A percentile compares a stretch with the other conserved stretches of the same genome.
Evolutionary conservation across 2,113 vertebrate species (phyloP).

Genomic region (Sialia sialis): DNA sequence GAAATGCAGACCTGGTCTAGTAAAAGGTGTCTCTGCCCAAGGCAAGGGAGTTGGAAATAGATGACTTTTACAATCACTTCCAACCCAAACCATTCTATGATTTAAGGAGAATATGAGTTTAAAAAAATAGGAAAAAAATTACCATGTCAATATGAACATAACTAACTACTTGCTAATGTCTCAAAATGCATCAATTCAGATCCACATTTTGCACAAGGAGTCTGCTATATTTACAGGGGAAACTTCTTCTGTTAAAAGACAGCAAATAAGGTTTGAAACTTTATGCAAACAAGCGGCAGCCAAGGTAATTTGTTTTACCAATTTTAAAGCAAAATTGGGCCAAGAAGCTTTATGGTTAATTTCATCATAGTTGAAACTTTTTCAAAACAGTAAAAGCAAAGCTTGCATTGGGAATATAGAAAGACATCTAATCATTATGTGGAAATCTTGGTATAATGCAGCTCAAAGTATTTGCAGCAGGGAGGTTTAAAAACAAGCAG

Average conservation of each 20-base stretch:
- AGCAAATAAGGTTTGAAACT: not conserved
- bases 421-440: not conserved
- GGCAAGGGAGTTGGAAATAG: not conserved
- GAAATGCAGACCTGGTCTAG: not conserved
- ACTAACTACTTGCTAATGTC: not conserved
- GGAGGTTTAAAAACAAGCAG: not conserved
- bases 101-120: not conserved
- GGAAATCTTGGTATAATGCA: not conserved
- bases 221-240: not conserved
- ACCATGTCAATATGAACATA: not conserved
- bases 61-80: not conserved
- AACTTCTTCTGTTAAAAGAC: not conserved
- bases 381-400: slow-evolving; percentile 45
- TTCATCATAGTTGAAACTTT: slow-evolving; percentile 7
- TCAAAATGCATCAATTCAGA: not conserved
- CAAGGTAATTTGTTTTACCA: not conserved
- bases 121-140: not conserved
- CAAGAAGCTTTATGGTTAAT: slow-evolving; percentile 13
- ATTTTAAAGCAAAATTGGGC: slow-evolving; percentile 1
- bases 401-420: not conserved
- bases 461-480: not conserved
- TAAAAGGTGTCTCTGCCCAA: not conserved
- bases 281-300: not conserved
- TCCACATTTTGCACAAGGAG: not conserved
- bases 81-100: not conserved